Base-by-base conservation (phyloP, 1,140 invertebrate genomes). In the Sarcophaga peregrina region DNA sequence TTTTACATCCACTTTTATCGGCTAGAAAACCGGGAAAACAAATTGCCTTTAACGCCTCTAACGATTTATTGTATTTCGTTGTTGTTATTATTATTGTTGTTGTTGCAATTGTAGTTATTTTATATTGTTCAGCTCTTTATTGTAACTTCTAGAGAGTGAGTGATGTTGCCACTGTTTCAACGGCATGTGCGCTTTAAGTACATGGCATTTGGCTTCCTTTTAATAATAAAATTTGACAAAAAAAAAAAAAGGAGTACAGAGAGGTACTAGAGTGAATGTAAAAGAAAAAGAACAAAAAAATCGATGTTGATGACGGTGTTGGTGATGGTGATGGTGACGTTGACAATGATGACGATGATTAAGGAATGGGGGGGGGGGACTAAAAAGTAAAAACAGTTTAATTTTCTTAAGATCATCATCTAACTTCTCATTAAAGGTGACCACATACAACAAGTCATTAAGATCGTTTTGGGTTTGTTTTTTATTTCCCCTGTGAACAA, bases 381-480 rank as follows among this genome's bases (percentile, higher is more conserved):
- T n/a, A n/a, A 68, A 68, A 68, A 20, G 62, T 2, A 68, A 68
- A 68, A 68, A 68, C 62, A 37, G 54, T 68, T 68, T 68, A 68
- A 68, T 68, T 37, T 68, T 68, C 62, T 68, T 68, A 20, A 68
- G 17, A 68, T 68, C 62, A 58, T 58, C 54, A 68, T 68, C 62
- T 68, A 68, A 68, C 62, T 68, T 68, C 62, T 68, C 62, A 68
- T 68, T 10, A 25, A 58, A 68, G 62, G 62, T 68, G 62, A 68
- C 62, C 62, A 68, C 62, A 68, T 68, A 68, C 62, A 68, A 68
- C 62, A 68, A 68, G 62, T 68, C 62, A 68, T 68, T 68, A 68
- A 68, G 62, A 68, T 68, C 62, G n/a, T 68, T 25, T 8, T 25
- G 3, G 7, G 17, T 68, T 68, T 68, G 8, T 68, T 20, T 68